phyloP scores from a whole-genome alignment of 2,113 vertebrate genomes.

The Hydropotes inermis region DNA sequence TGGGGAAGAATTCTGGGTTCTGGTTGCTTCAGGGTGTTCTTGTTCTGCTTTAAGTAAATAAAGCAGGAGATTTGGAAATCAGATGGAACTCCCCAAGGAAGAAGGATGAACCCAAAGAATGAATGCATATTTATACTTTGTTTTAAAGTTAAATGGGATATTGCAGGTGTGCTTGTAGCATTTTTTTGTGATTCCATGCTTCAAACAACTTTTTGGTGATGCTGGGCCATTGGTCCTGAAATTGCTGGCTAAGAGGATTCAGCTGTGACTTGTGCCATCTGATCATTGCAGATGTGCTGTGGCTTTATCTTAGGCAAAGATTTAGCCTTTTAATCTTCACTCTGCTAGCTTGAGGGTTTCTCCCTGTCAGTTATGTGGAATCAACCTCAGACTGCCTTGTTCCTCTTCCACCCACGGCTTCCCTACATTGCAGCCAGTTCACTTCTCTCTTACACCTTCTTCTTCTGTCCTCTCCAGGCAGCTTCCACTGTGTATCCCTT shows the following conservation, averaged over 20 bases:
- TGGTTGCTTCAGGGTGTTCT: neutral
- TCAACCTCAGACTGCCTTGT: neutral
- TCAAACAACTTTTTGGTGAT: neutral
- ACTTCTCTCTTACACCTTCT: neutral
- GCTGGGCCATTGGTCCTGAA: neutral
- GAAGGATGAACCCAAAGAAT: neutral
- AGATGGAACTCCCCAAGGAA: neutral
- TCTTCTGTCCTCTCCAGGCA: too few species aligned
- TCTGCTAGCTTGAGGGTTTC: neutral
- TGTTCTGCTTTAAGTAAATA: neutral
- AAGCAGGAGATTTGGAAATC: neutral
- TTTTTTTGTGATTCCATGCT: neutral
- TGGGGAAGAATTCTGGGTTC: neutral
- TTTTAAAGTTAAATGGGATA: neutral
- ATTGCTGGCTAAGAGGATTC: neutral
- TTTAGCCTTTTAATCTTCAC: neutral
- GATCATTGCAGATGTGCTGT: too few species aligned
- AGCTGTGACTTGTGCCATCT: neutral
- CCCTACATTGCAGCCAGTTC: neutral
- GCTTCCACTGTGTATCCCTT: neutral
- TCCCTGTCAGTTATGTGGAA: neutral
- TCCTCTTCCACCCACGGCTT: neutral
- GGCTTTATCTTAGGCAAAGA: neutral
- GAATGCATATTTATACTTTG: neutral
- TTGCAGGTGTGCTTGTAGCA: neutral